phyloP scores from a whole-genome alignment of 1,140 invertebrate species.

The Drosophila suzukii region DNA sequence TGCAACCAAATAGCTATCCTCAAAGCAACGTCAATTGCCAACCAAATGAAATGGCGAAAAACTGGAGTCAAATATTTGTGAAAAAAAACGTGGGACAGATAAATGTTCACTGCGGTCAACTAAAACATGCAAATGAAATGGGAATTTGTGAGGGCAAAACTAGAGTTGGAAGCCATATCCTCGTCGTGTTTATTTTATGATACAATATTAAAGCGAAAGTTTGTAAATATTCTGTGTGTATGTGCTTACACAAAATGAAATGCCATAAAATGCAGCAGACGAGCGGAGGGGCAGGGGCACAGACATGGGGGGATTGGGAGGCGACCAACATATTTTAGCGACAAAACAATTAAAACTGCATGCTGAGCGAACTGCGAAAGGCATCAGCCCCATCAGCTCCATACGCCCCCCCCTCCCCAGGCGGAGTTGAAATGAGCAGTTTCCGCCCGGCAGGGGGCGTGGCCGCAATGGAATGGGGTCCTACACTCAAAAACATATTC shows the following conservation, averaged over 20 bases:
- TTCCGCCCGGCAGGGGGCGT: constrained; percentile 40
- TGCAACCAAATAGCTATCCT: constrained; percentile 23
- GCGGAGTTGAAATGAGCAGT: constrained; percentile 60
- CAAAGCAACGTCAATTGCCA: constrained; percentile 23
- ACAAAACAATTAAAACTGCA: constrained; percentile 74
- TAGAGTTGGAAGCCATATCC: constrained; percentile 5
- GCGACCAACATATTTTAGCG: constrained; percentile 60
- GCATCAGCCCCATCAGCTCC: constrained; percentile 14
- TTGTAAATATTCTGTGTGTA: constrained; percentile 23
- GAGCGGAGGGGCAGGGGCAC: not conserved
- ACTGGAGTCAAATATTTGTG: constrained; percentile 19
- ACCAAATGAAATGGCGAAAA: constrained; percentile 26
- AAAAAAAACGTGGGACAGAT: constrained; percentile 36
- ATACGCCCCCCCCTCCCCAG: constrained; percentile 10
- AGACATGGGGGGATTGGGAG: constrained; percentile 22
- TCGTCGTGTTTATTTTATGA: constrained; percentile 55
- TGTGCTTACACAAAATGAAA: constrained; percentile 58
- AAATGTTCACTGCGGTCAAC: constrained; percentile 43
- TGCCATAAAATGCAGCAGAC: constrained; percentile 61
- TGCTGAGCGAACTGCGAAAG: constrained; percentile 58
- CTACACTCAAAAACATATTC: constrained; percentile 9
- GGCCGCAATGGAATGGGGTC: not conserved
- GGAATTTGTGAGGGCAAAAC: constrained; percentile 7
- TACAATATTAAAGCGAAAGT: constrained; percentile 45
- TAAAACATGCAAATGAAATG: constrained; percentile 23